Evolutionary conservation across 1,140 invertebrate species (phyloP).

Genomic region (Temnothorax nylanderi): DNA sequence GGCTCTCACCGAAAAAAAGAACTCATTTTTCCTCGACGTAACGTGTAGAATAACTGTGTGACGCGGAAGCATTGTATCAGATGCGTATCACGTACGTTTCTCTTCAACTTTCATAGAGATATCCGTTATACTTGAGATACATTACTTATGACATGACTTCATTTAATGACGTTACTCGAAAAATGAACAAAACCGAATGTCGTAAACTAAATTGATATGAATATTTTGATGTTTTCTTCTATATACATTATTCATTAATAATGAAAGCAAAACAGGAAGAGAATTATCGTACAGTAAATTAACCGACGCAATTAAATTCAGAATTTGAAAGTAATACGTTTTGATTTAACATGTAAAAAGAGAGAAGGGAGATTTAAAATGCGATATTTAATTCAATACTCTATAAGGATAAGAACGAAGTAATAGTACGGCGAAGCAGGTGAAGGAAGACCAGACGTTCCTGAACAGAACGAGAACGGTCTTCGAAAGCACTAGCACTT

Average conservation of each 20-base stretch:
- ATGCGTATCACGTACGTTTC: constrained; percentile 18
- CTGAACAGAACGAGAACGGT: constrained; percentile 62
- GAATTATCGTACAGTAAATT: background rate
- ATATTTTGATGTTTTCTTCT: background rate
- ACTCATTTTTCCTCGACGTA: constrained; percentile 9
- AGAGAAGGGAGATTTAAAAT: constrained; percentile 6
- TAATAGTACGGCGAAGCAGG: constrained; percentile 33
- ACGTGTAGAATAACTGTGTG: constrained; percentile 14
- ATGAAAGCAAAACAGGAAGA: background rate
- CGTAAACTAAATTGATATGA: background rate
- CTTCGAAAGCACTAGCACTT: constrained; percentile 62
- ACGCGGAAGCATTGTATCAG: constrained; percentile 4
- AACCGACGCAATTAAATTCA: background rate
- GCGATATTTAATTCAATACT: constrained; percentile 69
- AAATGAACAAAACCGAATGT: background rate
- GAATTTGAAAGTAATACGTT: background rate
- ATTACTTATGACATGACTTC: background rate
- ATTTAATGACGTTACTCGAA: background rate
- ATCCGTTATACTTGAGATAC: constrained; percentile 24
- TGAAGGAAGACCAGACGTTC: constrained; percentile 45
- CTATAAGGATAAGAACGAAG: constrained; percentile 48
- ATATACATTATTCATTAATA: background rate
- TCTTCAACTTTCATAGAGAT: constrained; percentile 15
- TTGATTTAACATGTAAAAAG: constrained; percentile 17
- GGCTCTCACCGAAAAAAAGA: background rate